Evolutionary conservation across 2,113 vertebrate species (phyloP).

Genomic region (Salvelinus namaycush): DNA sequence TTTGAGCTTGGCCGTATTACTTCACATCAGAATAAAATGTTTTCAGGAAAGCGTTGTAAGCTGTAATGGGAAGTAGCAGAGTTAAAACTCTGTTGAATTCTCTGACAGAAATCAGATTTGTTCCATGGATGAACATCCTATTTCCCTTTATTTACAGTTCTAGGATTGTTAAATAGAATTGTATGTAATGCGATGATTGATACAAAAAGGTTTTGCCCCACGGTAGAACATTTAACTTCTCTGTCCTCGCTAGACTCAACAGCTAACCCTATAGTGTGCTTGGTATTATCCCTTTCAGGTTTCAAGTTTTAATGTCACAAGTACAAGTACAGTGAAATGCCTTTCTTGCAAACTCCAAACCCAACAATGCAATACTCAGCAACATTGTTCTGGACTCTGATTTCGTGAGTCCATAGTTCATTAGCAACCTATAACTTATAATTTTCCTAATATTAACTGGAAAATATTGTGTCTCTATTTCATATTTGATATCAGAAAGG

Average conservation of each 20-base stretch:
- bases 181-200: background rate
- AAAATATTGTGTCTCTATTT: background rate
- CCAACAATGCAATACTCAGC: too few relatives aligned
- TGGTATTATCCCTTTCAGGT: background rate
- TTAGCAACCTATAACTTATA: background rate
- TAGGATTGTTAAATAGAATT: slow-evolving; percentile 13
- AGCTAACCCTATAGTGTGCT: background rate
- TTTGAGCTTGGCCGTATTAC: slow-evolving; percentile 84
- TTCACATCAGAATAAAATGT: slow-evolving; percentile 76
- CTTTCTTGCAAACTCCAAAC: too few relatives aligned
- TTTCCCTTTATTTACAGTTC: slow-evolving; percentile 6
- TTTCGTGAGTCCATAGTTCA: background rate
- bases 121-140: slow-evolving; percentile 23
- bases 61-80: slow-evolving; percentile 64
- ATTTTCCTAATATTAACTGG: background rate
- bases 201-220: background rate
- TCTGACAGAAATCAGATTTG: slow-evolving; percentile 17
- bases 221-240: background rate
- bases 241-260: background rate
- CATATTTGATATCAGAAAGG: background rate
- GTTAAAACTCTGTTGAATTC: slow-evolving; percentile 44
- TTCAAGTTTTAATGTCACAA: too few relatives aligned
- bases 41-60: slow-evolving; percentile 72
- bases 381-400: background rate
- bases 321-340: too few relatives aligned